These are phyloP conservation scores for Spilarctia lutea DNA, from an alignment of 2,888 invertebrate genomes.

Conservation along the genomic window DNA sequence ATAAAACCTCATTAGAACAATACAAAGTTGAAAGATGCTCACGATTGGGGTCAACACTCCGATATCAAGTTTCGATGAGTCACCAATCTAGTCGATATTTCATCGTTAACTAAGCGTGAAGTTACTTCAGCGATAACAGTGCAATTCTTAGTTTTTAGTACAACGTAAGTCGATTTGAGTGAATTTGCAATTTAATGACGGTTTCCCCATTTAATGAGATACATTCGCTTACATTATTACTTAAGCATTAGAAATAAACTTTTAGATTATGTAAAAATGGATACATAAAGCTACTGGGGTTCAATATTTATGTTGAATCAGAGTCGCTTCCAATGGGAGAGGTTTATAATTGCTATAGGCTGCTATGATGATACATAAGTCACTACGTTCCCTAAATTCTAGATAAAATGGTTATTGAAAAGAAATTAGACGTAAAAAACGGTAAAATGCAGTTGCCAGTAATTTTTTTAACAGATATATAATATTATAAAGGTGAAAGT, in stretches of 20 bases:
- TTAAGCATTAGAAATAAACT: background rate
- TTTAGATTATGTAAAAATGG: background rate
- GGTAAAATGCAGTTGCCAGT: background rate
- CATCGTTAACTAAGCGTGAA: background rate
- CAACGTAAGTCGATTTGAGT: background rate
- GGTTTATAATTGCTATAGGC: too few relatives aligned
- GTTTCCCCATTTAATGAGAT: background rate
- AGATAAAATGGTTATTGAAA: background rate
- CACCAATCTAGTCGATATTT: conserved; percentile 21
- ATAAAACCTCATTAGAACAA: background rate
- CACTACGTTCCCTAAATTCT: too few relatives aligned
- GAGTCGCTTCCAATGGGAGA: too few relatives aligned
- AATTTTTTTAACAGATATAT: background rate
- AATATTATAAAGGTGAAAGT: too few relatives aligned
- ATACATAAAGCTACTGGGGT: background rate
- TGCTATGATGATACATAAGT: too few relatives aligned
- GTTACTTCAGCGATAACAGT: background rate
- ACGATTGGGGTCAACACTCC: conserved; percentile 56
- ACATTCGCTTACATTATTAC: background rate
- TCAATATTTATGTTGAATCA: background rate
- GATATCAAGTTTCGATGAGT: conserved; percentile 47
- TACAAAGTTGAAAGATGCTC: conserved; percentile 1
- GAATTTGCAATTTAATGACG: background rate
- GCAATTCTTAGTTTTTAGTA: background rate
- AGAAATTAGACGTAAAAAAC: background rate